Evolutionary conservation across 2,113 vertebrate species (phyloP), one percentile per base, ranked within the genome.

Genomic region (Sebastes fasciatus): DNA sequence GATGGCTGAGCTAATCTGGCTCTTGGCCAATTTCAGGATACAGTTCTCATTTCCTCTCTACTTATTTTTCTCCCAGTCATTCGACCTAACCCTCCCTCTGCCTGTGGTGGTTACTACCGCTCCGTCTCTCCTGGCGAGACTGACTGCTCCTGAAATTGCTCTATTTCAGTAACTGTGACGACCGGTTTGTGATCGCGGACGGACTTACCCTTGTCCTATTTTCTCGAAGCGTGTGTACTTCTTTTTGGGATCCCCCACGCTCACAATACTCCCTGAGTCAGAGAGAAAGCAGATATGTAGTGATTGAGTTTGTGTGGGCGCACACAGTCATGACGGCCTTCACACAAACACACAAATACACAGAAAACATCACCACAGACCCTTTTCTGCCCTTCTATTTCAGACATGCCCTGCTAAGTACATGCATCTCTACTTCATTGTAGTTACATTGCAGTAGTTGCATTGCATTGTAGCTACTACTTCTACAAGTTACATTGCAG

Each of bases 151-250:
- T 78, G 11, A 84, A 78, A 82, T 79, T 19, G 58, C 82, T 86
- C 61, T 23, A 57, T 86, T 85, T 84, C 62, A 86, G 49, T 51
- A 76, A 69, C 61, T 63, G 65, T 12, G 64, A 48, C 4, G 23
- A 62, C 58, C 16, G 48, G 58, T 54, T 63, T 57, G 54, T 45
- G 34, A 79, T 45, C 46, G 49, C 9, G 19, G 57, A 2, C 52
- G 16, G 67, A 97, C 98, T 96, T 93, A 99, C 98, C 98, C 98
- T 95, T 99, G 98, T 86, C 98, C 98, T 88, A 99, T 99, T 95
- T 99, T 99, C 95, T 99, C 98, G 88, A 99, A 99, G 76, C 98
- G 96, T 23, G 98, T 99, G 69, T 99, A 99, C 91, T 99, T 99
- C 96, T 99, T 99, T 94, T 99, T 99, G 57, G 98, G 98, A 91